Percentiles rank a stretch among this genome's conserved stretches.
These are phyloP conservation scores for Cataglyphis albicans DNA, from an alignment of 2,888 invertebrate species.

Conservation along the genomic window DNA sequence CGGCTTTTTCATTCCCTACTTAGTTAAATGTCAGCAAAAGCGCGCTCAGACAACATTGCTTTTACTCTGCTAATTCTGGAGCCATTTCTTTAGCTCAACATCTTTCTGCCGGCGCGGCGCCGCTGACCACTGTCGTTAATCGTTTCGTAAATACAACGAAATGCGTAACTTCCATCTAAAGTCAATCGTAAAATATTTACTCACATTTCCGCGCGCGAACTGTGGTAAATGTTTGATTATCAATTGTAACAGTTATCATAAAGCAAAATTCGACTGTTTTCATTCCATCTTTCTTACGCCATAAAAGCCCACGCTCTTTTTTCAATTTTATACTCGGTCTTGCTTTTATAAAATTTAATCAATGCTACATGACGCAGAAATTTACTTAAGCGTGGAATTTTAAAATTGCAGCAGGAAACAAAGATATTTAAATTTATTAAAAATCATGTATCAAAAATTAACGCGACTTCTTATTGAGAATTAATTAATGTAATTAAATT, in stretches of 20 bases:
- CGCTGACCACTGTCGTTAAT: conserved; percentile 37
- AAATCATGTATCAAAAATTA: not conserved
- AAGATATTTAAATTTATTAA: not conserved
- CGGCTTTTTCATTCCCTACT: not conserved
- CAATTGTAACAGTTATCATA: conserved; percentile 13
- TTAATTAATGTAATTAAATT: conserved; percentile 16
- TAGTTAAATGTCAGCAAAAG: conserved; percentile 27
- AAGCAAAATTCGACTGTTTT: not conserved
- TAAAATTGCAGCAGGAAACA: not conserved
- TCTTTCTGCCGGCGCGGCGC: conserved; percentile 13
- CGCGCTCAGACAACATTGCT: not conserved
- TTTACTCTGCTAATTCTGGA: conserved; percentile 36
- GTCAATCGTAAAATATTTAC: conserved; percentile 50
- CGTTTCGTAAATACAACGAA: conserved; percentile 41
- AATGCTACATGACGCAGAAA: not conserved
- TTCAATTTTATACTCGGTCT: not conserved
- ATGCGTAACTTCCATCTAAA: conserved; percentile 32
- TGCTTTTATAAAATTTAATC: not conserved
- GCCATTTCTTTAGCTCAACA: conserved; percentile 28
- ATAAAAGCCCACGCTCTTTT: not conserved
- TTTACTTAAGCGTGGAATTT: not conserved
- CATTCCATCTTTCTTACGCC: not conserved
- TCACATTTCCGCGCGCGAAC: conserved; percentile 20
- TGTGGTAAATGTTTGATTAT: conserved; percentile 21
- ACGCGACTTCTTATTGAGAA: not conserved